A percentile compares a stretch with the other conserved stretches of the same genome.
These are phyloP conservation scores for Anabacerthia variegaticeps DNA, from an alignment of 2,797 vertebrate genomes.

Conservation along the genomic window DNA sequence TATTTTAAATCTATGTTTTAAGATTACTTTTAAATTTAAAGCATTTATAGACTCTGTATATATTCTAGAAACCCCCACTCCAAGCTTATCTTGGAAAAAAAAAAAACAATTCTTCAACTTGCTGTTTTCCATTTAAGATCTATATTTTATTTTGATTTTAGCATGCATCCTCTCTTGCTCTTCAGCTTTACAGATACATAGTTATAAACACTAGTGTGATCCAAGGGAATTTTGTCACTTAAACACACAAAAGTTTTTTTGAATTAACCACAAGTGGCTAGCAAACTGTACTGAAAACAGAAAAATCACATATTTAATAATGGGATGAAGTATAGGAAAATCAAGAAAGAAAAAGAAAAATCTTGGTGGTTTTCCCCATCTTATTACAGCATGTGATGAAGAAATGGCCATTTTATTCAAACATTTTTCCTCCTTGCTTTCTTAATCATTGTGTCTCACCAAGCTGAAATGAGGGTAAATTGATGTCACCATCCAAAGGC, in stretches of 20 bases:
- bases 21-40: not conserved
- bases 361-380: accelerated
- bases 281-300: not conserved
- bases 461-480: not conserved
- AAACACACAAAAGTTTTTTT: not conserved
- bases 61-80: not conserved
- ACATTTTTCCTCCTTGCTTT: not conserved
- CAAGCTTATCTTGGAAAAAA: not conserved
- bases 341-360: not conserved
- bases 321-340: not conserved
- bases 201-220: not conserved
- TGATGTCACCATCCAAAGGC: not conserved
- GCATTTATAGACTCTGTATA: not conserved
- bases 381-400: not conserved
- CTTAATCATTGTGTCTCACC: not conserved
- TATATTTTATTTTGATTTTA: not conserved
- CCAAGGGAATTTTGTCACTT: not conserved
- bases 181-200: not conserved
- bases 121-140: not conserved
- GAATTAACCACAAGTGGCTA: not conserved
- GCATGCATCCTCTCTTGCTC: not conserved
- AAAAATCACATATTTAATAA: not conserved
- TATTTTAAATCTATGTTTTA: not conserved
- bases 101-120: not conserved
- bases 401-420: not conserved